Conservation (phyloP, 2,888 invertebrate species). For the Anaspis maculata region DNA sequence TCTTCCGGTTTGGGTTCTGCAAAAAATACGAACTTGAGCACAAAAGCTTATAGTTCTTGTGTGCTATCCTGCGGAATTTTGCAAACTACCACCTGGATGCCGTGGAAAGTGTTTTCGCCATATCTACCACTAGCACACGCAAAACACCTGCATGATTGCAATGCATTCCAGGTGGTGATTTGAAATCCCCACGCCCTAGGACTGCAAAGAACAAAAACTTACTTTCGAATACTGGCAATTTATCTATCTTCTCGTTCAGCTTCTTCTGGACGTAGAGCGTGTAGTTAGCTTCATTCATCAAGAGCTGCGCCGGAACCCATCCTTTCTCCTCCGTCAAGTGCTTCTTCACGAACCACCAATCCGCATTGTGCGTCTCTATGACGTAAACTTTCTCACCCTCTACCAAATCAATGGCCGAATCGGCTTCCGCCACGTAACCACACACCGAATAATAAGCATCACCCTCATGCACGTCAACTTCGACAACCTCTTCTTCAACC, state of each 20-base stretch:
- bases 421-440: slow-evolving; percentile 78
- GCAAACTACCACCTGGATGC: too few relatives aligned
- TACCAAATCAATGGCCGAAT: slow-evolving; percentile 79
- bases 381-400: slow-evolving; percentile 86
- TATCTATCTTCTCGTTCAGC: slow-evolving; percentile 84
- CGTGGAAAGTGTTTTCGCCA: too few relatives aligned
- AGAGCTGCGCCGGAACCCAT: slow-evolving; percentile 85
- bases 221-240: slow-evolving; percentile 88
- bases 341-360: slow-evolving; percentile 91
- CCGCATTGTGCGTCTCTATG: slow-evolving; percentile 70
- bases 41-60: too few relatives aligned
- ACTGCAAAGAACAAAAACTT: slow-evolving; percentile 46
- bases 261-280: slow-evolving; percentile 78
- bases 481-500: slow-evolving; percentile 32
- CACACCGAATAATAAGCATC: slow-evolving; percentile 77
- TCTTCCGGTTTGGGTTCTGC: slow-evolving; percentile 72
- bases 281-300: slow-evolving; percentile 76
- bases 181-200: too few relatives aligned
- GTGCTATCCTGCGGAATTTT: too few relatives aligned
- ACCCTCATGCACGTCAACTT: slow-evolving; percentile 53
- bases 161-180: too few relatives aligned
- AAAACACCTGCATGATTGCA: too few relatives aligned
- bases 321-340: slow-evolving; percentile 85
- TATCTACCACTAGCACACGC: too few relatives aligned
- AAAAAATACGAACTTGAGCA: slow-evolving; percentile 1